Evolutionary conservation across 2,113 vertebrate species (phyloP).

Genomic region (Paraplagusia blochii): DNA sequence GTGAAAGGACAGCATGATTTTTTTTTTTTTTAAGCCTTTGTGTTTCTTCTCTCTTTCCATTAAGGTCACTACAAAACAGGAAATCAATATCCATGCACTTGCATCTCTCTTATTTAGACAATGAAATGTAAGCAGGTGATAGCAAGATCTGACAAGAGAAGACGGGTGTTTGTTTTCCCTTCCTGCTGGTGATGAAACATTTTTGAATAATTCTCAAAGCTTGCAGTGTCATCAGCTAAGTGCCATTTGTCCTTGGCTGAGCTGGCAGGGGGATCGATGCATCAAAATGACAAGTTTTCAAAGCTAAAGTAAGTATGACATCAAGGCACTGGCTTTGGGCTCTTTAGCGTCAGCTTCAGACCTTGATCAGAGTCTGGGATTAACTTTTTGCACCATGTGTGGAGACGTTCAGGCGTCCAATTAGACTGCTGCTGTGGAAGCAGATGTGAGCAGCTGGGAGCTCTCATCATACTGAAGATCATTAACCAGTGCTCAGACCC

Average conservation of each 20-base stretch:
- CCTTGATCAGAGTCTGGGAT: constrained; percentile 35
- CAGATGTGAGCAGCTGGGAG: constrained; percentile 65
- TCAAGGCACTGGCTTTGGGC: constrained; percentile 30
- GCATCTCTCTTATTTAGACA: constrained; percentile 51
- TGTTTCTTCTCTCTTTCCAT: constrained; percentile 54
- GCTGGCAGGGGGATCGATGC: constrained; percentile 47
- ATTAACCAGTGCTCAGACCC: constrained; percentile 42
- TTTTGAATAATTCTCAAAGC: constrained; percentile 44
- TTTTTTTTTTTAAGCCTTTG: constrained; percentile 54
- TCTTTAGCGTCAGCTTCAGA: constrained; percentile 28
- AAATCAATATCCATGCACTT: constrained; percentile 68
- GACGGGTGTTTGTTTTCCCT: constrained; percentile 1
- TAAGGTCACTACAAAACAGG: constrained; percentile 61
- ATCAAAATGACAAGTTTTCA: constrained; percentile 50
- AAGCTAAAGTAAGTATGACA: constrained; percentile 35
- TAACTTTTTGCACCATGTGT: constrained; percentile 22
- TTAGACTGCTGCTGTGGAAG: constrained; percentile 49
- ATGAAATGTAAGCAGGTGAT: constrained; percentile 36
- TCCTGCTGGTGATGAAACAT: constrained; percentile 49
- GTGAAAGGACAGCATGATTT: constrained; percentile 16
- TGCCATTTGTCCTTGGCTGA: constrained; percentile 64
- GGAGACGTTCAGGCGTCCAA: constrained; percentile 32
- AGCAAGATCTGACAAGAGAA: neutral
- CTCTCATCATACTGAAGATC: constrained; percentile 46
- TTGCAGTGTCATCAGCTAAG: constrained; percentile 67